Conservation (phyloP, 2,888 invertebrate genomes). For the Dryocosmus kuriphilus region DNA sequence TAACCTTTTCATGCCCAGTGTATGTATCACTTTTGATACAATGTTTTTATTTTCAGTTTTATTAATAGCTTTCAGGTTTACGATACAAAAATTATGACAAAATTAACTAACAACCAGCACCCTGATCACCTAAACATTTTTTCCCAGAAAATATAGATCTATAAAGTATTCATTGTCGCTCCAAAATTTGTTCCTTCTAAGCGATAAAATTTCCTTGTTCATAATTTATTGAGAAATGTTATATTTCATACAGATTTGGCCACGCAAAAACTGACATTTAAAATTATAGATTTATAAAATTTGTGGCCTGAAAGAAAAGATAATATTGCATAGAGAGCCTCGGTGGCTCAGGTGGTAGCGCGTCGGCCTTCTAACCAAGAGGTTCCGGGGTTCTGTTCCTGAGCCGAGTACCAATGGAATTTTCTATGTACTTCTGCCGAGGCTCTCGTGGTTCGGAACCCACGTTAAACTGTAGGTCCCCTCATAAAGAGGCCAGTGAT, state of each 20-base stretch:
- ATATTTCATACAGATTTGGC: not conserved
- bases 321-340: not conserved
- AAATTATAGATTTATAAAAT: not conserved
- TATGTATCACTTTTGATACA: not conserved
- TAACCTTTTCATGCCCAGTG: constrained; percentile 29
- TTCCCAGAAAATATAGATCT: too few species aligned
- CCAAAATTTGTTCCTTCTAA: too few species aligned
- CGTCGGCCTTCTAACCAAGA: too few species aligned
- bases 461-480: too few species aligned
- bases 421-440: too few species aligned
- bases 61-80: not conserved
- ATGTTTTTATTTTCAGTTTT: not conserved
- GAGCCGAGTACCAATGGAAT: too few species aligned
- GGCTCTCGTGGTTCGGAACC: too few species aligned
- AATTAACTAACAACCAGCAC: not conserved
- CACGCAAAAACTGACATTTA: not conserved
- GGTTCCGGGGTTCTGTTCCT: too few species aligned
- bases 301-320: not conserved
- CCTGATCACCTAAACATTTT: not conserved
- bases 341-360: too few species aligned
- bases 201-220: not conserved
- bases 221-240: not conserved
- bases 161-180: too few species aligned
- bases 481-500: too few species aligned
- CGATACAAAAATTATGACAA: not conserved